These are phyloP conservation scores for Heliopora coerulea DNA, from an alignment of 92 coral and sea anemone genomes.

Conservation along the genomic window DNA sequence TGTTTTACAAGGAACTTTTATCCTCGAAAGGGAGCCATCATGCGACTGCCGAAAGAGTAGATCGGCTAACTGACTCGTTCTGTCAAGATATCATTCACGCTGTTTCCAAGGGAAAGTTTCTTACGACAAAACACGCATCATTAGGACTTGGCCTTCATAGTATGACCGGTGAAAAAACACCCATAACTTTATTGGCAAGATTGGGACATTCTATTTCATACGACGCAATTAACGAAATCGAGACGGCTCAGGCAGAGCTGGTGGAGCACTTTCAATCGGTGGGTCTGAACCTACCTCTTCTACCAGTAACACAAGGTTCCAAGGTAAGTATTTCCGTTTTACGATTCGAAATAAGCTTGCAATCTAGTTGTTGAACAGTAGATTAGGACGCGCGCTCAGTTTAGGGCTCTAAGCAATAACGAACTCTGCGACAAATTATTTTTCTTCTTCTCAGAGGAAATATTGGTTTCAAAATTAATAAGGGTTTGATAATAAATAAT, in stretches of 20 bases:
- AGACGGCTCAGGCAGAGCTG: slow-evolving; percentile 24
- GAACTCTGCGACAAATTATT: too few species aligned
- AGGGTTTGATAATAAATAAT: too few species aligned
- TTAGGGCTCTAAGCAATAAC: too few species aligned
- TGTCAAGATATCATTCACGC: slow-evolving; percentile 28
- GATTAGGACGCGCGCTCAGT: too few species aligned
- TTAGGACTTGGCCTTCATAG: slow-evolving; percentile 33
- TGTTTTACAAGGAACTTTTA: slow-evolving; percentile 27
- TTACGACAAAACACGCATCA: slow-evolving; percentile 25
- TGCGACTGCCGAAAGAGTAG: neutral
- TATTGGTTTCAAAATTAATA: too few species aligned
- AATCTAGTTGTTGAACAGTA: too few species aligned
- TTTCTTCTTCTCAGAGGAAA: too few species aligned
- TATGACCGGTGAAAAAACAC: slow-evolving; percentile 22
- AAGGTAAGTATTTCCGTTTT: slow-evolving; percentile 14
- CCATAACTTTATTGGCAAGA: slow-evolving; percentile 17
- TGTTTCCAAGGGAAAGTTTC: slow-evolving; percentile 6
- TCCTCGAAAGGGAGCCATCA: neutral
- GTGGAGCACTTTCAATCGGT: slow-evolving; percentile 7
- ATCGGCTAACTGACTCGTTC: slow-evolving; percentile 17
- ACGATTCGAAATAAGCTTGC: neutral
- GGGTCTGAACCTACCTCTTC: slow-evolving; percentile 6
- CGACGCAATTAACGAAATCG: slow-evolving; percentile 11
- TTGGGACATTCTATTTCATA: slow-evolving; percentile 23
- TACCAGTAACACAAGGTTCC: slow-evolving; percentile 1